Evolutionary conservation across 2,888 invertebrate species (phyloP).

Genomic region (Eupithecia insigniata): DNA sequence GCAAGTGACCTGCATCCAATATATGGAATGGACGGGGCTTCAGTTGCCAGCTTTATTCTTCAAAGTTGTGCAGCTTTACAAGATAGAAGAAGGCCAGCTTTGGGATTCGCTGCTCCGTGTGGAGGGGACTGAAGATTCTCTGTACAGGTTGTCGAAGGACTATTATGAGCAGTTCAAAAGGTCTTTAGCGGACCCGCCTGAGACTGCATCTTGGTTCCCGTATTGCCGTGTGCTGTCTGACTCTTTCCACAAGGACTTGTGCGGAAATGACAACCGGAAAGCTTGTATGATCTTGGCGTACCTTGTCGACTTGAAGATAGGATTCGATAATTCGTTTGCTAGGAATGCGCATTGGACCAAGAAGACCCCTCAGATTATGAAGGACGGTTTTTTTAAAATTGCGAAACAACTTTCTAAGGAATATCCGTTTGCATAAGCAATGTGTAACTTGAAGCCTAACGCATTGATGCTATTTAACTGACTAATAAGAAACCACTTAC

Average conservation of each 20-base stretch:
- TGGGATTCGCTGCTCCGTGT: slow-evolving; percentile 27
- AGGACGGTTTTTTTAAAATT: background rate
- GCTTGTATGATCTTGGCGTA: slow-evolving; percentile 32
- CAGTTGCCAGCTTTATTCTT: slow-evolving; percentile 37
- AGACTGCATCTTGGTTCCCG: slow-evolving; percentile 32
- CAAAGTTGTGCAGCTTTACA: slow-evolving; percentile 31
- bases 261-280: slow-evolving; percentile 14
- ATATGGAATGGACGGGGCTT: slow-evolving; percentile 38
- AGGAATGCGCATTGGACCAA: slow-evolving; percentile 34
- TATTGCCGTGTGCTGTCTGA: slow-evolving; percentile 29
- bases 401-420: slow-evolving; percentile 12
- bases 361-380: background rate
- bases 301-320: slow-evolving; percentile 37
- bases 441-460: background rate
- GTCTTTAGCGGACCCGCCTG: slow-evolving; percentile 17
- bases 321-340: slow-evolving; percentile 28
- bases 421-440: background rate
- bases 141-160: slow-evolving; percentile 20
- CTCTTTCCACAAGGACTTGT: slow-evolving; percentile 26
- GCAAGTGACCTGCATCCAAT: slow-evolving; percentile 32
- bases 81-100: slow-evolving; percentile 26
- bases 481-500: background rate
- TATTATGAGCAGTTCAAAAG: slow-evolving; percentile 29
- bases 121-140: background rate
- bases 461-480: background rate